Base-by-base conservation (phyloP, 2,797 vertebrate genomes). In the Coreius guichenoti region DNA sequence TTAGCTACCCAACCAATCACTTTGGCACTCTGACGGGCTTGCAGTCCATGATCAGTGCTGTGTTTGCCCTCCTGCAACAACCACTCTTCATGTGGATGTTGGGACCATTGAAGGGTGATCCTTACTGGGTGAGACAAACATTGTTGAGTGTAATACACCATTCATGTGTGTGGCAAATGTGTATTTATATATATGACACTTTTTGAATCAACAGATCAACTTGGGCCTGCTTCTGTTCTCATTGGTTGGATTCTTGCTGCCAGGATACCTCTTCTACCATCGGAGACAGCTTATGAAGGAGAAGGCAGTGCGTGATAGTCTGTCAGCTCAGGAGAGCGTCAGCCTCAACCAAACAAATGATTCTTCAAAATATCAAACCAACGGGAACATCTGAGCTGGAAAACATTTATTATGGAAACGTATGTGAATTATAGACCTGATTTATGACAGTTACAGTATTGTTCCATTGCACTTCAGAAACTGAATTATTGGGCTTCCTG, bases 11-110 rank as follows among this genome's bases (percentile, higher is more conserved):
- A 1, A 93, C 95, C 51, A 95, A 94, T 89, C 96, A 97, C 90
- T 98, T 98, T 72, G 97, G 97, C 36, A 97, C 96, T 0, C 90
- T 98, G 90, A 98, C 96, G 0, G 97, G 97, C 1, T 87, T 97
- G 89, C 97, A 98, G 92, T 98, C 97, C 0, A 93, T 96, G 89
- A 80, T 96, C 87, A 98, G 97, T 5, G 97, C 97, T 0, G 54
- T 96, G 2, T 96, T 97, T 0, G 97, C 96, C 2, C 92, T 98
- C n/a, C 92, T 97, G 4, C 97, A 97, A 19, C 97, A 97, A 81
- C 96, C 93, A 0, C 93, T 98, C 61, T 98, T 97, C 90, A 94
- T 96, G 26, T 72, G 89, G 69, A 94, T 97, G 96, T 56, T 97
- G 91, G 96, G 95, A 45, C 94, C 90, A 12, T 91, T 97, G 58